Percentiles rank a stretch among this genome's conserved stretches.
Conservation (phyloP, 2,888 invertebrate species). For the Trichopoda pennipes region DNA sequence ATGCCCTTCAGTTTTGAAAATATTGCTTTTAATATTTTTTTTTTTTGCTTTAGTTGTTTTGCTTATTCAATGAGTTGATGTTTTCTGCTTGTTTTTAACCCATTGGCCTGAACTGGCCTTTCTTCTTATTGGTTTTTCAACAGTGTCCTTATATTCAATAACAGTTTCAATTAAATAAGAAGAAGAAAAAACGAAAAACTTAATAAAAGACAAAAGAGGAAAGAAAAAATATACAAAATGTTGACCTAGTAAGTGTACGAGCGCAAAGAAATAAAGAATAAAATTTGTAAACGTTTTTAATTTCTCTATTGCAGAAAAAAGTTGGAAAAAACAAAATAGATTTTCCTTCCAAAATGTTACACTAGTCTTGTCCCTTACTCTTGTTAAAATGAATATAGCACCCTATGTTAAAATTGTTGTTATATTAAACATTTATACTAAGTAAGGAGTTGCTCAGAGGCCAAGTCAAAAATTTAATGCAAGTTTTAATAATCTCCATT, state of each 20-base stretch:
- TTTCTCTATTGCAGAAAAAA: conserved; percentile 54
- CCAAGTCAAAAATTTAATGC: no score
- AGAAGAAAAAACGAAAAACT: neutral
- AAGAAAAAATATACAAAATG: conserved; percentile 12
- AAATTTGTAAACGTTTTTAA: conserved; percentile 66
- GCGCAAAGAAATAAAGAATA: neutral
- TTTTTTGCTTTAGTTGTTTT: neutral
- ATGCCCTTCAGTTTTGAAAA: conserved; percentile 56
- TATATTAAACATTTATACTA: neutral
- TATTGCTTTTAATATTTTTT: conserved; percentile 42
- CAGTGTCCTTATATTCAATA: conserved; percentile 52
- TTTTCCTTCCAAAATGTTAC: conserved; percentile 60
- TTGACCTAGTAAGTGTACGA: conserved; percentile 49
- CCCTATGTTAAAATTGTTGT: neutral
- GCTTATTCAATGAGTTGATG: conserved; percentile 28
- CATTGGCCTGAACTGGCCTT: neutral
- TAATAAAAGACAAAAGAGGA: conserved; percentile 13
- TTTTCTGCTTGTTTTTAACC: conserved; percentile 2
- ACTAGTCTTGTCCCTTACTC: conserved; percentile 27
- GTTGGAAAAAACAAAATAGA: conserved; percentile 38
- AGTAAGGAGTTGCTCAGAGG: neutral
- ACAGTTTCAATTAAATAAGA: conserved; percentile 36
- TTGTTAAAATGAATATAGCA: neutral
- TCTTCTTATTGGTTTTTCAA: neutral
- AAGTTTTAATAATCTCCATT: no score